Percentiles rank a stretch among this genome's conserved stretches.
phyloP scores from a whole-genome alignment of 2,888 invertebrate genomes.

The Anticlea derivata region DNA sequence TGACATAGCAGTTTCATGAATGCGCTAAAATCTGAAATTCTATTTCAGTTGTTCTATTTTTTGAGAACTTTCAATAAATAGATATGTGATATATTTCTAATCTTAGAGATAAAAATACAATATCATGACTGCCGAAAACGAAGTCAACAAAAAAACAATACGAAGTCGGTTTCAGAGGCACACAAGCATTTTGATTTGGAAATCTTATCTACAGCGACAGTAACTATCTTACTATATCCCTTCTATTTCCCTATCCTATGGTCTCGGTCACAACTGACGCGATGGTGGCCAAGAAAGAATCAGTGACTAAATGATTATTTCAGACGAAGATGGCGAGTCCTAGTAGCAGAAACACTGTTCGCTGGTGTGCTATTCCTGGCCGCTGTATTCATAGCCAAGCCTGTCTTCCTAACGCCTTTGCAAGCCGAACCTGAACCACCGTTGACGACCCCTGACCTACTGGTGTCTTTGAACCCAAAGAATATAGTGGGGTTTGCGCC shows the following conservation, averaged over 20 bases:
- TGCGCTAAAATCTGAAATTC: too few species aligned
- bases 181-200: constrained; percentile 59
- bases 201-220: constrained; percentile 69
- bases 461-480: constrained; percentile 44
- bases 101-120: too few species aligned
- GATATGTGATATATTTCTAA: too few species aligned
- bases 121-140: not conserved
- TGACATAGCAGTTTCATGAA: too few species aligned
- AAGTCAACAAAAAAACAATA: not conserved
- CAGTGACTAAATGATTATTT: constrained; percentile 23
- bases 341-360: constrained; percentile 52
- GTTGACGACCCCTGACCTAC: constrained; percentile 44
- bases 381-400: constrained; percentile 58
- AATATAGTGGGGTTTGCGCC: constrained; percentile 65
- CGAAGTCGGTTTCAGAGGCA: constrained; percentile 54
- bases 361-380: constrained; percentile 48
- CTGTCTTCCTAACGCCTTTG: constrained; percentile 67
- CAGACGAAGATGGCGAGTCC: constrained; percentile 62
- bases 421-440: constrained; percentile 54
- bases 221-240: constrained; percentile 29
- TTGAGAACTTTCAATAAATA: too few species aligned
- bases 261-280: too few species aligned
- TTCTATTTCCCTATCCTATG: not conserved
- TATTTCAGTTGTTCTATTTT: too few species aligned
- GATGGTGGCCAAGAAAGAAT: too few species aligned